Percentiles rank a stretch among this genome's conserved stretches.
Conservation (phyloP, 2,888 invertebrate species). For the Crossocerus cetratus region DNA sequence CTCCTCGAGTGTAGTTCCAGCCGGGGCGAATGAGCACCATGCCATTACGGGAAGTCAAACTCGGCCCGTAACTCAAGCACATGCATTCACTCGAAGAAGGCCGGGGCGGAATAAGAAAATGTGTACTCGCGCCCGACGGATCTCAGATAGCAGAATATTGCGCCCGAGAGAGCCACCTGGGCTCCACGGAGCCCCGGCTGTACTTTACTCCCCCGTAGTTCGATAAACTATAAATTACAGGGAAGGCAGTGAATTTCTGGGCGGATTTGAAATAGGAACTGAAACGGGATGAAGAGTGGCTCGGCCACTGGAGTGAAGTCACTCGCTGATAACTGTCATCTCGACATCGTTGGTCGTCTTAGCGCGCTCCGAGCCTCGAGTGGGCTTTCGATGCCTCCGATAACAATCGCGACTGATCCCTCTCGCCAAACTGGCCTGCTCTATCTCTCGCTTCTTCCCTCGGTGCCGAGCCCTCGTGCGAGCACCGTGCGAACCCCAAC, state of each 20-base stretch:
- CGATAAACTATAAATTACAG: neutral
- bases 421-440: conserved; percentile 15
- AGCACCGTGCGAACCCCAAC: too few species aligned
- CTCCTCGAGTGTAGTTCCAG: too few species aligned
- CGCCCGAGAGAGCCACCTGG: conserved; percentile 10
- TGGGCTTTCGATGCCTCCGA: conserved; percentile 31
- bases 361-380: conserved; percentile 23
- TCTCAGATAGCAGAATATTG: neutral
- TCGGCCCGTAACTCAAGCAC: too few species aligned
- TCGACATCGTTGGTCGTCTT: conserved; percentile 31
- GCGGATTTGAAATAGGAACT: conserved; percentile 16
- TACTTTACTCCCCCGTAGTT: conserved; percentile 44
- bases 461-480: too few species aligned
- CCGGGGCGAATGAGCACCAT: too few species aligned
- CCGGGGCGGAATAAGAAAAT: neutral
- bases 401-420: conserved; percentile 37
- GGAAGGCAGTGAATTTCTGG: conserved; percentile 42
- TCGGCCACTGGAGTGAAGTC: conserved; percentile 34
- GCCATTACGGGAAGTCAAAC: too few species aligned
- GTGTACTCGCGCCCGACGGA: neutral
- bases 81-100: too few species aligned
- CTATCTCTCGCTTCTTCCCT: neutral
- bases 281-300: conserved; percentile 36
- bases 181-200: neutral
- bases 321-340: conserved; percentile 32